Conservation (phyloP, 2,888 invertebrate species). For the Cantharis flavilabris region DNA sequence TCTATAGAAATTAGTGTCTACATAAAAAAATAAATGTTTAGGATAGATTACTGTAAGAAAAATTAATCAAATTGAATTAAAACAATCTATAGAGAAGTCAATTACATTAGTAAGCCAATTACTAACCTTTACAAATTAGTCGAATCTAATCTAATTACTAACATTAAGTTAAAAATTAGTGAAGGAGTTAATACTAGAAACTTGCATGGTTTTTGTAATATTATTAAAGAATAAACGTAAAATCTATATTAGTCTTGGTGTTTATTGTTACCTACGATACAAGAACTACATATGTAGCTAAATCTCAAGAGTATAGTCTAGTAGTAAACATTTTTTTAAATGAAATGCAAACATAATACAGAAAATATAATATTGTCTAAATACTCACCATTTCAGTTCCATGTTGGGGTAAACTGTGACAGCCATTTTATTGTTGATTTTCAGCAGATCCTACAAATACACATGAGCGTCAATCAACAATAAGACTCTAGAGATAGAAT, state of each 20-base stretch:
- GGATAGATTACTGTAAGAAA: background rate
- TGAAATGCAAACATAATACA: background rate
- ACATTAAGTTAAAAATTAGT: background rate
- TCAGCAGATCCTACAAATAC: constrained; percentile 41
- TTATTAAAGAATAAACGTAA: background rate
- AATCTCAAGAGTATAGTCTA: background rate
- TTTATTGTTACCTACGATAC: background rate
- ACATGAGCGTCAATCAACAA: background rate
- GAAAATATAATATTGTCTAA: background rate
- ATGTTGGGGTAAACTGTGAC: constrained; percentile 54
- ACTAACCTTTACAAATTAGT: background rate
- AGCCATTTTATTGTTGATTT: constrained; percentile 44
- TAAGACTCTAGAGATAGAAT: background rate
- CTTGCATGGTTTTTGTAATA: background rate
- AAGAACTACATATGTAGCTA: background rate
- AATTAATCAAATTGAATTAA: background rate
- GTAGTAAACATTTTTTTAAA: background rate
- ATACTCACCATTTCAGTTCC: constrained; percentile 54
- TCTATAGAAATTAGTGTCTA: too few species aligned
- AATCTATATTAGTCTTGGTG: background rate
- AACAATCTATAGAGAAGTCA: background rate
- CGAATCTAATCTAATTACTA: background rate
- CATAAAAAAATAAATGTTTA: too few species aligned
- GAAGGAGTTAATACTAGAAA: background rate
- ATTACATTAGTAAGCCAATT: background rate